Base-by-base conservation (phyloP, 2,113 vertebrate genomes). In the Hemichromis elongatus region DNA sequence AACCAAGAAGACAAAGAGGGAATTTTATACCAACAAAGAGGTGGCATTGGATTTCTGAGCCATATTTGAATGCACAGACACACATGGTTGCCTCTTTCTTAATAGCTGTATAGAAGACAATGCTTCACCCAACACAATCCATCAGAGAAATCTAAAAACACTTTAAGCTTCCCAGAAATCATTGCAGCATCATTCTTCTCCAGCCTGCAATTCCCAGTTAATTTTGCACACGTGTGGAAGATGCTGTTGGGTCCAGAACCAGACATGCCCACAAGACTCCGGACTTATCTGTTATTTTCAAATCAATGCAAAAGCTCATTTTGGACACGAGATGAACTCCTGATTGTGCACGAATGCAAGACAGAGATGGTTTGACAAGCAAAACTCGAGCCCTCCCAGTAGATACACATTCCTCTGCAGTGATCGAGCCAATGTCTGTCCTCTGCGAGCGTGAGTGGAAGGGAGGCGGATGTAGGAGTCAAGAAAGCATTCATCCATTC, bases 391-490 rank as follows among this genome's bases (percentile, higher is more conserved):
- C 45, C 45, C 18, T 33, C 26, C 70, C 70, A 80, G 77, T 40
- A 81, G 53, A 82, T 87, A 47, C 77, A 86, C 79, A 90, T 90
- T 90, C 84, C 86, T 84, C n/a, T 33, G 70, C 4, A 21, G 79
- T 28, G 78, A 30, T 70, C 55, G 12, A 14, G 26, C 4, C 4
- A 2, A 63, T 40, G 37, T 56, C 70, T 75, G 45, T 75, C 45
- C 45, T n/a, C 9, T 50, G 52, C 16, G 40, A 30, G 37, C 28
- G 55, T 77, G 77, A 11, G 54, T 26, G 45, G 9, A 75, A 53
- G n/a, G 12, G 59, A 40, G 70, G 45, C 26, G 18, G 33, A 9
- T 35, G 56, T 19, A 53, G 19, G 55, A 78, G 68, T 80, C 24
- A 63, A 14, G 30, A 21, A 56, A 14, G 30, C 24, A 56, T 79